Evolutionary conservation across 2,797 vertebrate species (phyloP), one percentile per base, ranked within the genome.

Genomic region (Schizothorax lantsangensis): DNA sequence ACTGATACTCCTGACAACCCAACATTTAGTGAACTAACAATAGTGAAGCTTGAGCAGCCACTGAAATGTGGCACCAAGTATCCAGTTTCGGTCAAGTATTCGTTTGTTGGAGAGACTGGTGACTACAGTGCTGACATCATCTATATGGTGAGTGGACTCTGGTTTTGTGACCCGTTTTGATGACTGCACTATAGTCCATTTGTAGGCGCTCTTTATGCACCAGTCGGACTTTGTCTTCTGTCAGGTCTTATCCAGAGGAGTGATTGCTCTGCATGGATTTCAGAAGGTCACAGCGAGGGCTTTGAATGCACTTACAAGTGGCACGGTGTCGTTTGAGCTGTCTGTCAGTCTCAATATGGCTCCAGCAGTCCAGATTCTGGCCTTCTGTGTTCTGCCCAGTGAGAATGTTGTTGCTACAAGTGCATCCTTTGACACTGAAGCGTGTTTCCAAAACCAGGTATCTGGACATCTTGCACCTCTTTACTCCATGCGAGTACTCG

Each of bases 381-480:
- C 69, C 5, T 96, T 92, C 33, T 57, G 88, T 2, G 6, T 94
- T 68, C 92, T 95, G 47, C 91, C 91, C 57, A 95, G 94, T 90
- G 87, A 90, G 45, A 90, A 66, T 0, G 83, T 95, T 59, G 89
- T 95, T 0, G 92, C 93, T 30, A 19, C 91, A 77, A 92, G 47
- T 9, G 87, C 66, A 0, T 87, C 90, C 1, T 94, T 95, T 88
- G 1, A 84, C 33, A 91, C 89, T 0, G 92, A 95, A 87, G 92
- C 92, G 83, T 96, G 95, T 88, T 95, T 95, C 59, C 64, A 21
- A 47, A 77, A 94, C 84, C 86, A 93, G 92, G 95, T 94, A 26
- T 5, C 91, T 0, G 92, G 92, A 12, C 2, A 33, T 40, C 11
- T 40, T 1, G 33, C 2, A 9, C 6, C 2, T 23, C 8, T 19